phyloP scores from a whole-genome alignment of 2,113 vertebrate genomes.

The Thymallus thymallus region DNA sequence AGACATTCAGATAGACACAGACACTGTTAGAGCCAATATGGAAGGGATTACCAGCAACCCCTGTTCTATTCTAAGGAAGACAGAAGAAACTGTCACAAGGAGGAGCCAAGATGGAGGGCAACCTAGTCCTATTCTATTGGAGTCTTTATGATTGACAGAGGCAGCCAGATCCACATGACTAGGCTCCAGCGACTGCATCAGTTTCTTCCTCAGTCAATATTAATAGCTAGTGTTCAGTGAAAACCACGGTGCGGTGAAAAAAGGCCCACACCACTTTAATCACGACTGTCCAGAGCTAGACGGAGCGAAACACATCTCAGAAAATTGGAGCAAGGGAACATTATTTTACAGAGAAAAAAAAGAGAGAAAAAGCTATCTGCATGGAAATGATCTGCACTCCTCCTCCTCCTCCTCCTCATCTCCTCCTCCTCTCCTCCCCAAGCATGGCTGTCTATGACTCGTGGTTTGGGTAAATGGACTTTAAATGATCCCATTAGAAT shows the following conservation, averaged over 20 bases:
- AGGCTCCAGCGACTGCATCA: slow-evolving; percentile 7
- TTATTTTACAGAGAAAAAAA: slow-evolving; percentile 33
- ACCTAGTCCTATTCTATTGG: slow-evolving; percentile 39
- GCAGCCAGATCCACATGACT: slow-evolving; percentile 39
- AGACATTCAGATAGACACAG: slow-evolving; percentile 1
- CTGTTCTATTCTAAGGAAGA: not conserved
- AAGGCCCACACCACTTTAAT: slow-evolving; percentile 40
- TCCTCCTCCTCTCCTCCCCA: not conserved
- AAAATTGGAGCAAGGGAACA: slow-evolving; percentile 25
- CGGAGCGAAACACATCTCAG: slow-evolving; percentile 14
- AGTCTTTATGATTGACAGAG: slow-evolving; percentile 34
- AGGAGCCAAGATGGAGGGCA: slow-evolving; percentile 52
- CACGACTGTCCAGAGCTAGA: slow-evolving; percentile 36
- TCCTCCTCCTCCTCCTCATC: not conserved
- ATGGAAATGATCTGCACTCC: slow-evolving; percentile 34
- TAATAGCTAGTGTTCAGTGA: slow-evolving; percentile 38
- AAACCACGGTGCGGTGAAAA: slow-evolving; percentile 26
- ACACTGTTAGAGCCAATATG: not conserved
- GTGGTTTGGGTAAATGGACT: slow-evolving; percentile 48
- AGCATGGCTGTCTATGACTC: not conserved
- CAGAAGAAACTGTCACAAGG: slow-evolving; percentile 30
- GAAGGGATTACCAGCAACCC: not conserved
- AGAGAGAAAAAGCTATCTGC: slow-evolving; percentile 26
- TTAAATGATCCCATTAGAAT: slow-evolving; percentile 49
- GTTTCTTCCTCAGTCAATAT: slow-evolving; percentile 25